These are phyloP conservation scores for Sclerurus mexicanus DNA, from an alignment of 2,113 vertebrate species.

Conservation along the genomic window DNA sequence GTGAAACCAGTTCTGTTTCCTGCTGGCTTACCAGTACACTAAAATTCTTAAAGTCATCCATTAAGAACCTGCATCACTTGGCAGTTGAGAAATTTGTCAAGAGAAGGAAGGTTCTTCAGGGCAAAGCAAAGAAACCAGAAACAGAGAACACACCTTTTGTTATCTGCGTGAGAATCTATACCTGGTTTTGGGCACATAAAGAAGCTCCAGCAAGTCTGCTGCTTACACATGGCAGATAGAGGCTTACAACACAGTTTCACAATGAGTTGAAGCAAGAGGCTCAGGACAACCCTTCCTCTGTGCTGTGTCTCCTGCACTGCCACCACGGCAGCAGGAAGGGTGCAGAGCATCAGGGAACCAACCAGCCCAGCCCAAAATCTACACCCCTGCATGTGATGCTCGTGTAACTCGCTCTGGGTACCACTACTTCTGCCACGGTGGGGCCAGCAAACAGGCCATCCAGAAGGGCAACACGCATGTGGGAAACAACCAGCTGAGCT, in stretches of 20 bases:
- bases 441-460: not conserved
- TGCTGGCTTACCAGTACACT: not conserved
- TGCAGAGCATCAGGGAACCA: not conserved
- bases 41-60: not conserved
- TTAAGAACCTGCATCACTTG: not conserved
- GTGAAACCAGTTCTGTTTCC: not conserved
- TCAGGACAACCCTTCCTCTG: not conserved
- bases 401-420: not conserved
- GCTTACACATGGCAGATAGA: not conserved
- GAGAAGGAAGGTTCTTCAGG: not conserved
- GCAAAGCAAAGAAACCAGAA: not conserved
- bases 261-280: not conserved
- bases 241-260: not conserved
- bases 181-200: not conserved
- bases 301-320: accelerated
- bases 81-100: not conserved
- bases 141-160: not conserved
- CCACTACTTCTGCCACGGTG: not conserved
- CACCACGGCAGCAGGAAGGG: not conserved
- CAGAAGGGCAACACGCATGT: accelerated
- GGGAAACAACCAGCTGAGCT: not conserved
- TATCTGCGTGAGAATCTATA: not conserved
- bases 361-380: not conserved
- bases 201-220: not conserved
- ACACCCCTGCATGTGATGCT: accelerated